These are phyloP conservation scores for Toxostoma redivivum DNA, from an alignment of 2,113 vertebrate genomes.

Conservation along the genomic window DNA sequence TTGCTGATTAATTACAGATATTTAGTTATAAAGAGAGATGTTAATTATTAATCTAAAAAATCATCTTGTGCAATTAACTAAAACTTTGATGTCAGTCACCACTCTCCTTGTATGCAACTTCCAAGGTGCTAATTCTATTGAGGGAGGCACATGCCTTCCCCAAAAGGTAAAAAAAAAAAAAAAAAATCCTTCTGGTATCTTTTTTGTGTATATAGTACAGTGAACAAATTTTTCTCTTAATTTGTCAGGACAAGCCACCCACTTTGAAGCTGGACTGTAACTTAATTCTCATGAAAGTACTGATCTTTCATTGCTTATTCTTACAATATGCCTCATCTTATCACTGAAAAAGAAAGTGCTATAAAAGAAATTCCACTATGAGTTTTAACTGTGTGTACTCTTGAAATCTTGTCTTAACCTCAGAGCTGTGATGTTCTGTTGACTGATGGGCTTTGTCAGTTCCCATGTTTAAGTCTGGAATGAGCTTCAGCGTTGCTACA, in stretches of 20 bases:
- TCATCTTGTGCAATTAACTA: conserved; percentile 89
- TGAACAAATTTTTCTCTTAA: not conserved
- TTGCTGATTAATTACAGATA: conserved; percentile 99
- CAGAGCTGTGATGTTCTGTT: conserved; percentile 15
- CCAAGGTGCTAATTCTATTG: conserved; percentile 29
- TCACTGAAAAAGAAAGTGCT: not conserved
- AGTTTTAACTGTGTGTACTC: not conserved
- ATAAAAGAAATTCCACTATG: not conserved
- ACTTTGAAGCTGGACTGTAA: not conserved
- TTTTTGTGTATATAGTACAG: not conserved
- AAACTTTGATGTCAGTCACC: conserved; percentile 75
- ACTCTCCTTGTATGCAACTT: conserved; percentile 56
- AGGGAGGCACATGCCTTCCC: not conserved
- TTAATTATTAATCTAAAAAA: conserved; percentile 99
- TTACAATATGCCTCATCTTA: not conserved
- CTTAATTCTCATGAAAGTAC: not conserved
- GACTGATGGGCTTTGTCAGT: conserved; percentile 58
- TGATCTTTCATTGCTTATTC: not conserved
- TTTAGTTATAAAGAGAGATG: conserved; percentile 94
- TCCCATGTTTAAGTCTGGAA: conserved; percentile 39
- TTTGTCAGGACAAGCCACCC: not conserved
- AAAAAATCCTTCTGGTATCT: not conserved
- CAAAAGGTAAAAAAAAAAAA: not conserved
- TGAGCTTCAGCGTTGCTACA: conserved; percentile 2
- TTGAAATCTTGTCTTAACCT: conserved; percentile 39